Base-by-base conservation (phyloP, 1,140 invertebrate genomes). In the Epicauta chinensis region DNA sequence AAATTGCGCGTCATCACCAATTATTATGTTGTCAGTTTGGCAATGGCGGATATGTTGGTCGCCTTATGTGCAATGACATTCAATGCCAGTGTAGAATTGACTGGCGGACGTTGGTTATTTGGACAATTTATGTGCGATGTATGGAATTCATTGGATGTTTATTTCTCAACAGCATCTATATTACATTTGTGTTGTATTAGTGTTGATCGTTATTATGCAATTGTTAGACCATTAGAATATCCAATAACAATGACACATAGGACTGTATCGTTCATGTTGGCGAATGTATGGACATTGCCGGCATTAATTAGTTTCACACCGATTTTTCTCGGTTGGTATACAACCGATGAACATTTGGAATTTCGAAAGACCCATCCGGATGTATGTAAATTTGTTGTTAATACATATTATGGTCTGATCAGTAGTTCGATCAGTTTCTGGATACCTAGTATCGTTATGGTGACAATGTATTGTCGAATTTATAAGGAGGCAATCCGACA, bases 21-120 rank as follows among this genome's bases (percentile, higher is more conserved):
- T 73, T 93, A 92, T 65, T 97, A 96, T 73, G 91, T 97, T 43
- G 92, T 96, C 16, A 93, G 91, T 29, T 73, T 97, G 14, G 90
- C 93, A 0, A 84, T 91, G 59, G 93, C 93, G 3, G 93, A 97
- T 68, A 83, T 93, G 69, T 73, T 95, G 14, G 93, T 97, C 6
- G 93, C 93, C 3, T 73, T 94, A 14, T 88, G 92, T 63, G 90
- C 89, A 17, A 93, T 93, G 93, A 92, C 89, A n/a, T 97, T 97
- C 73, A 97, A 95, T 72, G 90, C 91, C 14, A 89, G 85, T 62
- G 81, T 91, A 5, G 86, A 91, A 64, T 67, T 93, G 2, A 86
- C 83, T 16, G 82, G 82, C 29, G 74, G 82, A 30, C 73, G 72
- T 53, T 97, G 94, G 94, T 71, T 91, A 47, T 95, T 97, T 67